These are phyloP conservation scores for Scelioninae gen. 1 DNA, from an alignment of 2,888 invertebrate genomes.

Conservation along the genomic window DNA sequence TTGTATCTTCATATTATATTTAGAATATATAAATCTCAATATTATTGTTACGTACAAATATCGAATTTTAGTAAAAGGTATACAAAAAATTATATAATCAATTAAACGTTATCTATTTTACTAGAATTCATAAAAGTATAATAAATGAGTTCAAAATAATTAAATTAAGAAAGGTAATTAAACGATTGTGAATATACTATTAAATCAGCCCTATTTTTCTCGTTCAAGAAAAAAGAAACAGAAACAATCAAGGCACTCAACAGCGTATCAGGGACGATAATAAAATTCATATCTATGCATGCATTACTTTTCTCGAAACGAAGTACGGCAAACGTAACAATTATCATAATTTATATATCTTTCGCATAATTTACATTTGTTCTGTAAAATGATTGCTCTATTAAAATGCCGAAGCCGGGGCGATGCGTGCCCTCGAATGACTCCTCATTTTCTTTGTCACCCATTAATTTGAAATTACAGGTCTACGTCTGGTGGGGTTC, in stretches of 20 bases:
- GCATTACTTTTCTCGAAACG: conserved; percentile 53
- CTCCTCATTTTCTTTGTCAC: conserved; percentile 69
- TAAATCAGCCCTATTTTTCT: neutral
- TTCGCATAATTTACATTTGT: conserved; percentile 62
- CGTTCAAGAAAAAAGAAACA: neutral
- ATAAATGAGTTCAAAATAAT: no score
- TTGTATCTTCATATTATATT: no score
- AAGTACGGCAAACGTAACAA: conserved; percentile 51
- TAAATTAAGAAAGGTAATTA: no score
- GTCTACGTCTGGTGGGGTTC: conserved; percentile 61
- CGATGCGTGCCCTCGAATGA: conserved; percentile 60
- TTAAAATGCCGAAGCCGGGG: conserved; percentile 60
- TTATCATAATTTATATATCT: conserved; percentile 63
- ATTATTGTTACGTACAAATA: no score
- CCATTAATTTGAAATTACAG: conserved; percentile 71
- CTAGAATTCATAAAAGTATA: no score
- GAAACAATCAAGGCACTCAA: conserved; percentile 13
- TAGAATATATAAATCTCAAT: no score
- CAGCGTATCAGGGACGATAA: conserved; percentile 23
- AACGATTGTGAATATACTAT: no score
- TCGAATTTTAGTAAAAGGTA: no score
- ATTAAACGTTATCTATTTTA: no score
- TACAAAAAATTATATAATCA: no score
- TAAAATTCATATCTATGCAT: conserved; percentile 35
- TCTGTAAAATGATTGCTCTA: conserved; percentile 66